These are phyloP conservation scores for Falco cherrug DNA, from an alignment of 2,797 vertebrate species.

Conservation along the genomic window DNA sequence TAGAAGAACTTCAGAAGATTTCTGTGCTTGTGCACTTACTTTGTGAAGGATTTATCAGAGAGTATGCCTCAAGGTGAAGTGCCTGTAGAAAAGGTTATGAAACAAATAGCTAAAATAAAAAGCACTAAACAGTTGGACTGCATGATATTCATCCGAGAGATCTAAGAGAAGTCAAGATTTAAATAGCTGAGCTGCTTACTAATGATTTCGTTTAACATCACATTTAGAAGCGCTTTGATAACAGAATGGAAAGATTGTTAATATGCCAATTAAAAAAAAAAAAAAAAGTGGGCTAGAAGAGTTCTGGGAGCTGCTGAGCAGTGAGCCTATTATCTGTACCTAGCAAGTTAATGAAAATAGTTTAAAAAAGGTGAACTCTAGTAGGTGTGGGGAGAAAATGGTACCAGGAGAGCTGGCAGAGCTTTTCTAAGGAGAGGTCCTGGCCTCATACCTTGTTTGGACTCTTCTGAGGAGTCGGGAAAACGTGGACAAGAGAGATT, in stretches of 20 bases:
- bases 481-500: neutral
- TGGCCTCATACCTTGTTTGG: neutral
- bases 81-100: neutral
- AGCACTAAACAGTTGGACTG: fast-evolving
- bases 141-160: neutral
- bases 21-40: neutral
- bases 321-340: neutral
- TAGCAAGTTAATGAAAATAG: neutral
- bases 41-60: neutral
- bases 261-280: neutral
- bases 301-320: neutral
- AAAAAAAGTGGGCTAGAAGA: neutral
- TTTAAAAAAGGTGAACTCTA: neutral
- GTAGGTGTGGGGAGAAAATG: neutral
- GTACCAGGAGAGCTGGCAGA: neutral
- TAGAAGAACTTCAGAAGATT: neutral
- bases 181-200: neutral
- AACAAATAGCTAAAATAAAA: neutral
- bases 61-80: neutral
- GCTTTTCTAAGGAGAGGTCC: neutral
- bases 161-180: neutral
- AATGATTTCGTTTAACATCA: neutral
- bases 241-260: neutral
- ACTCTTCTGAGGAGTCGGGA: neutral
- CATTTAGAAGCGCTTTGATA: neutral